These are phyloP conservation scores for Troglohyphantes excavatus DNA, from an alignment of 2,888 invertebrate genomes.

Conservation along the genomic window DNA sequence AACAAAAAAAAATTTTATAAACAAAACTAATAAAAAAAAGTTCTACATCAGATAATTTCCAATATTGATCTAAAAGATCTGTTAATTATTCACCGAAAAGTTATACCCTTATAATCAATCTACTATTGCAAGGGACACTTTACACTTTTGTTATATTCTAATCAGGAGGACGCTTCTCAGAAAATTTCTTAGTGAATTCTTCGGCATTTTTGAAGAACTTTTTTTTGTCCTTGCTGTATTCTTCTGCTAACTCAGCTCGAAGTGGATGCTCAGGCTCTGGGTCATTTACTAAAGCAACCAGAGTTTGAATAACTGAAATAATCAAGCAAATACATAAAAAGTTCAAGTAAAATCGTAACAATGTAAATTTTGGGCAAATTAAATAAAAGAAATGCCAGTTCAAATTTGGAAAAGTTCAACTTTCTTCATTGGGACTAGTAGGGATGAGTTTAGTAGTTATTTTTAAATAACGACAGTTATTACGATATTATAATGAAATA, in stretches of 20 bases:
- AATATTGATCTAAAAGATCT: background rate
- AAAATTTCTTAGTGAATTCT: conserved; percentile 98
- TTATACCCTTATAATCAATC: background rate
- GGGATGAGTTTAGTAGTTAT: too few relatives aligned
- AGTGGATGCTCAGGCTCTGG: conserved; percentile 99
- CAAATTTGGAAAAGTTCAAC: too few relatives aligned
- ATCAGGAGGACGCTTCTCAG: conserved; percentile 96
- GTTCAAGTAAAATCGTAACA: too few relatives aligned
- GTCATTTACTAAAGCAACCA: conserved; percentile 97
- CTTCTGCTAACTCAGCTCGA: conserved; percentile 97
- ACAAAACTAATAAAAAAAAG: background rate
- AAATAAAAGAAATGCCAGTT: too few relatives aligned
- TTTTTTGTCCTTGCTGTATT: conserved; percentile 97
- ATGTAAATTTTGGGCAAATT: too few relatives aligned
- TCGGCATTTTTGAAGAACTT: conserved; percentile 99
- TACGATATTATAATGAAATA: too few relatives aligned
- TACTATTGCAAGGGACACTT: background rate
- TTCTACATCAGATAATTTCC: background rate
- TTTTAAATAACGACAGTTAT: too few relatives aligned
- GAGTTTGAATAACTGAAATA: conserved; percentile 92
- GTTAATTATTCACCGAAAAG: background rate
- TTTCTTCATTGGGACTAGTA: too few relatives aligned
- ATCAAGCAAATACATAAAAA: background rate
- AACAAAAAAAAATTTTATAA: background rate
- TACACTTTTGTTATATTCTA: conserved; percentile 83